Conservation (phyloP, 2,113 vertebrate species). For the Ctenodactylus gundi region DNA sequence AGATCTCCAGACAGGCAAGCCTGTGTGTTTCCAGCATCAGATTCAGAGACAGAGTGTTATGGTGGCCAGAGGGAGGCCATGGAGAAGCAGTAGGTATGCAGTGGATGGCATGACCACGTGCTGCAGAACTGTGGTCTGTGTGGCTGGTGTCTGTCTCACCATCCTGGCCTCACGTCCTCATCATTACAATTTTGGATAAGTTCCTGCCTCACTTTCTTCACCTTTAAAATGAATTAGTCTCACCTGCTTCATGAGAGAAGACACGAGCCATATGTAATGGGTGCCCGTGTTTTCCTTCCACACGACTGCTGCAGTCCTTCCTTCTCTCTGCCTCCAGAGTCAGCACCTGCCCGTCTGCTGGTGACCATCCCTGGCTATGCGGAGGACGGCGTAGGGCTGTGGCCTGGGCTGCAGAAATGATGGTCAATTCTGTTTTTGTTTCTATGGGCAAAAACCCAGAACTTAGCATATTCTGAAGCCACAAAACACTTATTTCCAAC, state of each 20-base stretch:
- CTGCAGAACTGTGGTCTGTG: background rate
- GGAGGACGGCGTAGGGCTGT: background rate
- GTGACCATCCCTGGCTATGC: background rate
- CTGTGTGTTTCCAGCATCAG: background rate
- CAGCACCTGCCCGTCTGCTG: background rate
- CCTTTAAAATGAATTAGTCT: background rate
- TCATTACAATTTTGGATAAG: background rate
- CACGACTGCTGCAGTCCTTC: background rate
- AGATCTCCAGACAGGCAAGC: background rate
- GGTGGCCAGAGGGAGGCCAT: background rate
- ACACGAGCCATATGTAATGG: background rate
- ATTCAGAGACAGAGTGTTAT: background rate
- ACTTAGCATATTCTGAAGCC: background rate
- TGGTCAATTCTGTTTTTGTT: background rate
- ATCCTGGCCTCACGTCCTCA: background rate
- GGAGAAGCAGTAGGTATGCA: background rate
- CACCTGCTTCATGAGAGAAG: background rate
- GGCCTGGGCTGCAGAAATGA: background rate
- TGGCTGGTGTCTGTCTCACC: background rate
- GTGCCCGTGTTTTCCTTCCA: background rate
- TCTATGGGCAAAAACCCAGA: slow-evolving; percentile 23
- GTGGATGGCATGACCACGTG: too few relatives aligned
- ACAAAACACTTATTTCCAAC: background rate
- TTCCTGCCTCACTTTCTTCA: background rate
- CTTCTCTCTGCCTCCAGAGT: background rate